Evolutionary conservation across 2,797 vertebrate species (phyloP).

Genomic region (Cirrhinus molitorella): DNA sequence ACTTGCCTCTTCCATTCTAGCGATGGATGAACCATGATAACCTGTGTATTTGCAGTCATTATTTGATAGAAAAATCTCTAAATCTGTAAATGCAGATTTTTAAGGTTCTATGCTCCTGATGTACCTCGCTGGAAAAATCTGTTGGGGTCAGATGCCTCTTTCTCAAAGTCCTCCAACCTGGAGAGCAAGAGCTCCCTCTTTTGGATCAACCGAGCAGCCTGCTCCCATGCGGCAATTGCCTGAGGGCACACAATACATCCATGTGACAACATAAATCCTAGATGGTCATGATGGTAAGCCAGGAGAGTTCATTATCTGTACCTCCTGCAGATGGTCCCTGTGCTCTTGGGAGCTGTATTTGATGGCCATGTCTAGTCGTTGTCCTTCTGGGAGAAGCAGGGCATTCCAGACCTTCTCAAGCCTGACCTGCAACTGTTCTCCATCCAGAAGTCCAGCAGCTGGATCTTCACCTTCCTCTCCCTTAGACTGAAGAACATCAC

Average conservation of each 20-base stretch:
- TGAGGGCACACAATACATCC: slow-evolving; percentile 45
- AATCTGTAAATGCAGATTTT: too few species aligned
- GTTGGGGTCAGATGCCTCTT: slow-evolving; percentile 76
- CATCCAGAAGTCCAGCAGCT: slow-evolving; percentile 17
- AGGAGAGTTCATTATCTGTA: slow-evolving; percentile 19
- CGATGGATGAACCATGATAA: slow-evolving; percentile 64
- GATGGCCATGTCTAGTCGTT: slow-evolving; percentile 78
- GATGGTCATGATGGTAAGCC: not conserved
- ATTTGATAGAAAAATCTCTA: too few species aligned
- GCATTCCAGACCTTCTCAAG: slow-evolving; percentile 76
- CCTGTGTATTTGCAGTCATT: slow-evolving; percentile 56
- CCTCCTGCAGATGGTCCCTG: slow-evolving; percentile 67
- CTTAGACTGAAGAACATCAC: slow-evolving; percentile 3
- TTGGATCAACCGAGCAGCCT: slow-evolving; percentile 70
- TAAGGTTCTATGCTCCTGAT: not conserved
- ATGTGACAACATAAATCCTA: not conserved
- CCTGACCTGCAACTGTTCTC: slow-evolving; percentile 68
- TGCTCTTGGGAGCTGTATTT: slow-evolving; percentile 78
- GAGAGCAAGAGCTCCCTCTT: slow-evolving; percentile 73
- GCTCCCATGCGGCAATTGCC: slow-evolving; percentile 73
- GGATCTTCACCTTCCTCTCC: not conserved
- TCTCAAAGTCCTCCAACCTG: slow-evolving; percentile 77
- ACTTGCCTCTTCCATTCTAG: slow-evolving; percentile 72
- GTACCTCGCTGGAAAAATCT: slow-evolving; percentile 76
- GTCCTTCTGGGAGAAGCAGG: slow-evolving; percentile 70